Evolutionary conservation across 2,113 vertebrate genomes (phyloP).

Genomic region (Gambusia affinis): DNA sequence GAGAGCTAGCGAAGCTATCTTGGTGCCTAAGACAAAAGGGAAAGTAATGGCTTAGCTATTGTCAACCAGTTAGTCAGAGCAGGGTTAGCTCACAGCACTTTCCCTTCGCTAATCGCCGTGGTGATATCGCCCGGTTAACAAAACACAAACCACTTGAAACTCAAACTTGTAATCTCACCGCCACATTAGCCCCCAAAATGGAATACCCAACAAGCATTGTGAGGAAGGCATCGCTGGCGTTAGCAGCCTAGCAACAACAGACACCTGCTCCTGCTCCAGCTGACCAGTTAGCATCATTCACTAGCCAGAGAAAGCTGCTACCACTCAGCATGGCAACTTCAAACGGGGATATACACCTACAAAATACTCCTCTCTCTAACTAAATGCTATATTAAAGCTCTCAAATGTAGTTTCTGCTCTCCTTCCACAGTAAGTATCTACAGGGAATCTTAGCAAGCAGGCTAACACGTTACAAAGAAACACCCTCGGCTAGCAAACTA

Average conservation of each 20-base stretch:
- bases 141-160: neutral
- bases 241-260: slow-evolving; percentile 75
- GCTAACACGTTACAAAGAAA: slow-evolving; percentile 80
- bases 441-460: slow-evolving; percentile 65
- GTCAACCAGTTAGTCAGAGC: slow-evolving; percentile 57
- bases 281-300: slow-evolving; percentile 73
- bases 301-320: slow-evolving; percentile 55
- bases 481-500: slow-evolving; percentile 75
- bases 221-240: slow-evolving; percentile 62
- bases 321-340: slow-evolving; percentile 40
- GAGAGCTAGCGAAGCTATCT: slow-evolving; percentile 68
- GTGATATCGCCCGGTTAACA: neutral
- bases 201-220: slow-evolving; percentile 58
- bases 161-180: slow-evolving; percentile 20
- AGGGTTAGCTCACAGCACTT: slow-evolving; percentile 39
- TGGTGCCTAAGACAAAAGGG: slow-evolving; percentile 76
- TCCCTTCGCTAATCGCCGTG: slow-evolving; percentile 4
- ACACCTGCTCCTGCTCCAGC: slow-evolving; percentile 80
- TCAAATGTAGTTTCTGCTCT: slow-evolving; percentile 2
- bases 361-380: neutral
- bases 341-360: slow-evolving; percentile 5
- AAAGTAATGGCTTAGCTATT: slow-evolving; percentile 79
- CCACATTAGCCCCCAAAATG: slow-evolving; percentile 29
- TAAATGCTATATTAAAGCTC: neutral
- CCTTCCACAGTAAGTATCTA: slow-evolving; percentile 41